Conservation (phyloP, 2,888 invertebrate genomes). For the Salticus scenicus region DNA sequence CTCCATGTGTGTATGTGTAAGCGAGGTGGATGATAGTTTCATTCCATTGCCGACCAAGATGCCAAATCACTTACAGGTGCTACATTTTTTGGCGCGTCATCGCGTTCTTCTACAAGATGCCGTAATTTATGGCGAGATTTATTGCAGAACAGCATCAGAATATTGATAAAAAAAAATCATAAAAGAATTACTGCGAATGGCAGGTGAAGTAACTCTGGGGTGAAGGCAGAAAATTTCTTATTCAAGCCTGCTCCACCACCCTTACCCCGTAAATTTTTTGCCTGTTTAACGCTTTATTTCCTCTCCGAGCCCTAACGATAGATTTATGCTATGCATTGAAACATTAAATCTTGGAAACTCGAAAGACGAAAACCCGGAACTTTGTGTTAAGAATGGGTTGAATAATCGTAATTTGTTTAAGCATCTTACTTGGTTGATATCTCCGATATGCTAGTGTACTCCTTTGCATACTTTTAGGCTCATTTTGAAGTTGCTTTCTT, state of each 20-base stretch:
- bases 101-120: constrained; percentile 19
- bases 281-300: constrained; percentile 14
- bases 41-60: constrained; percentile 48
- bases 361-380: background rate
- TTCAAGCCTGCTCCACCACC: background rate
- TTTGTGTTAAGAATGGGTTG: constrained; percentile 4
- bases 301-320: background rate
- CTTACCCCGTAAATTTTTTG: background rate
- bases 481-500: background rate
- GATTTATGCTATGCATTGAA: constrained; percentile 15
- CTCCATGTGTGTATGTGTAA: constrained; percentile 56
- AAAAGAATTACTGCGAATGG: constrained; percentile 12
- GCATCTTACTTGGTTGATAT: background rate
- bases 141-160: constrained; percentile 8
- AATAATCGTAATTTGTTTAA: constrained; percentile 7
- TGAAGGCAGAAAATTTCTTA: constrained; percentile 4
- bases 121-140: constrained; percentile 42
- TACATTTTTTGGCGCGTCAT: constrained; percentile 60
- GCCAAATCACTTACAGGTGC: constrained; percentile 67
- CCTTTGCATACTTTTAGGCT: background rate
- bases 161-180: background rate
- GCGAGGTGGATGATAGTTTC: constrained; percentile 53
- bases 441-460: background rate
- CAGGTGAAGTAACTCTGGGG: constrained; percentile 6
- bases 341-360: constrained; percentile 13